Evolutionary conservation across 2,113 vertebrate species (phyloP), one percentile per base, ranked within the genome.

Genomic region (Hydrolagus affinis): DNA sequence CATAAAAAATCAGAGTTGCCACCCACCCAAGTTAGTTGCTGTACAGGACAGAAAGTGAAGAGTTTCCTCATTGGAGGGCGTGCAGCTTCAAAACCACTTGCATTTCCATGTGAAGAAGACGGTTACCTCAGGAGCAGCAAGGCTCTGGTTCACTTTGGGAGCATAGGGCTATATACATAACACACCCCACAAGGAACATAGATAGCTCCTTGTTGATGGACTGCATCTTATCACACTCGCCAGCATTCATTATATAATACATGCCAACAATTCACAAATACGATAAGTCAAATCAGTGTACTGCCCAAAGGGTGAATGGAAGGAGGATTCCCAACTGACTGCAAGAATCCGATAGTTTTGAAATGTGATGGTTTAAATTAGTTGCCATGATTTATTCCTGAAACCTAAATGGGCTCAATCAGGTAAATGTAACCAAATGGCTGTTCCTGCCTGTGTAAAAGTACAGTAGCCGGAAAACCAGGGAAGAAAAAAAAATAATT

Each of bases 1-100:
- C 95, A 93, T 94, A 95, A 94, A 97, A 92, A 91, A 89, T 94
- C 92, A 96, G 90, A 0, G 23, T 25, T 93, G 94, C 96, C 96
- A 97, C 96, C 96, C 96, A 97, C 96, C 96, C 95, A 95, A 97
- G 96, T 98, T 96, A 97, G 95, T 96, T 95, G 92, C 89, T 60
- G 25, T 21, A 88, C 92, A 93, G 91, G 92, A 91, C 90, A 91
- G 94, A 89, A 90, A 75, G 85, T 91, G 44, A 4, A 25, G 21
- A 44, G 44, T 44, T 44, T 77, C 56, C 0, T 1, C 44, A 25
- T 44, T 44, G 75, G 44, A 19, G 44, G 11, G 9, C 25, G n/a
- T 25, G 59, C 77, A 64, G 64, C 11, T 14, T 19, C 25, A 7
- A 21, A 28, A 59, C 15, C 4, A 32, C 62, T 19, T 68, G 25